A percentile compares a stretch with the other conserved stretches of the same genome.
These are phyloP conservation scores for Serinus canaria DNA, from an alignment of 2,113 vertebrate species.

Conservation along the genomic window DNA sequence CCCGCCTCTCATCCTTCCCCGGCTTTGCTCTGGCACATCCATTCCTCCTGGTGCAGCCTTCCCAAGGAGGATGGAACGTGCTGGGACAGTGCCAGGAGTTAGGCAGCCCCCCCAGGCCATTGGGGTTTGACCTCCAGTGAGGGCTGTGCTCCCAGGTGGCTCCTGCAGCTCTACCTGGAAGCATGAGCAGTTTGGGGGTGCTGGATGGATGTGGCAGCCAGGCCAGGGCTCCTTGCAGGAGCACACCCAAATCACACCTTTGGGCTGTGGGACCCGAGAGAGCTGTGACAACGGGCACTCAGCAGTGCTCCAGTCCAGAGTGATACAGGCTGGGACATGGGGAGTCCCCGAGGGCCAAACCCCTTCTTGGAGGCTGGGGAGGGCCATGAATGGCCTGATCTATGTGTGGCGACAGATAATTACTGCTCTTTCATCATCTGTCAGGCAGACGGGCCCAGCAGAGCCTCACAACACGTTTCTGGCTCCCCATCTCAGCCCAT, in stretches of 20 bases:
- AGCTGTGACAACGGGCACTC: accelerated
- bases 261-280: accelerated
- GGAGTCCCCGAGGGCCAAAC: not conserved
- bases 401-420: conserved; percentile 45
- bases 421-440: conserved; percentile 30
- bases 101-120: not conserved
- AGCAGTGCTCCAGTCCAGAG: not conserved
- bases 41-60: not conserved
- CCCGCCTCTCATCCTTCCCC: not conserved
- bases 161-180: not conserved
- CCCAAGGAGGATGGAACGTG: not conserved
- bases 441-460: not conserved
- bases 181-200: accelerated
- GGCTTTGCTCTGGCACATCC: not conserved
- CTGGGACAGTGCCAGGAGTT: not conserved
- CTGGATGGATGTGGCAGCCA: not conserved
- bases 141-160: too few relatives aligned
- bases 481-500: conserved; percentile 49
- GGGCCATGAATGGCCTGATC: not conserved
- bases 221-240: not conserved
- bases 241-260: not conserved
- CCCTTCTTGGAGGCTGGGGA: not conserved
- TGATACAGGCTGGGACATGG: not conserved
- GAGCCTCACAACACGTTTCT: not conserved
- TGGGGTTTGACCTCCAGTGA: not conserved